Conservation (phyloP, 2,113 vertebrate species). For the Meriones unguiculatus region DNA sequence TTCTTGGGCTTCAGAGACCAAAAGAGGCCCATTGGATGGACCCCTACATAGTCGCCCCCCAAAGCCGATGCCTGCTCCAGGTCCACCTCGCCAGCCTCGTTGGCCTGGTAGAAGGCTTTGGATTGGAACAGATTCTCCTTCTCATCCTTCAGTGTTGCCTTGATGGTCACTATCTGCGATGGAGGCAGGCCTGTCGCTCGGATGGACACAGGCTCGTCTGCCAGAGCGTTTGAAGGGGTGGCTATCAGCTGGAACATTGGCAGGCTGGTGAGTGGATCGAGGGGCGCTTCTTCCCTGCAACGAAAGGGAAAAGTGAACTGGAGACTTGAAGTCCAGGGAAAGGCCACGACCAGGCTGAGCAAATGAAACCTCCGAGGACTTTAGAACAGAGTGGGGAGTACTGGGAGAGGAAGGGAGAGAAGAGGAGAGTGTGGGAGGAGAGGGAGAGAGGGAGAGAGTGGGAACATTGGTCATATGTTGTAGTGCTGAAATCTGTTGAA, state of each 20-base stretch:
- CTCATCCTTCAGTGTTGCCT: slow-evolving; percentile 89
- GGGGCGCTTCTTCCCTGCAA: background rate
- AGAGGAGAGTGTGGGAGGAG: background rate
- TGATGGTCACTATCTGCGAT: slow-evolving; percentile 87
- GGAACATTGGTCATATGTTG: background rate
- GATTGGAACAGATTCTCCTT: slow-evolving; percentile 88
- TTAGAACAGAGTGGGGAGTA: background rate
- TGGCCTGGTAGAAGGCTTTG: slow-evolving; percentile 88
- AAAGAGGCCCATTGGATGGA: slow-evolving; percentile 90
- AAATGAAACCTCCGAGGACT: background rate
- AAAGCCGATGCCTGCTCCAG: slow-evolving; percentile 76
- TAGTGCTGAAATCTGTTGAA: background rate
- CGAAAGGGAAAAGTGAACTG: background rate
- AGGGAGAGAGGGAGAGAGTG: background rate
- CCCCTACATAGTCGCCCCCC: slow-evolving; percentile 87
- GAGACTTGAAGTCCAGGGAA: background rate
- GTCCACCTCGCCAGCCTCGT: slow-evolving; percentile 84
- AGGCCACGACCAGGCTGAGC: background rate
- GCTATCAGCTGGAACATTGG: slow-evolving; percentile 68
- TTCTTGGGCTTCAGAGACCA: slow-evolving; percentile 85
- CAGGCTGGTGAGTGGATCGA: background rate
- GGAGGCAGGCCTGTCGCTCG: slow-evolving; percentile 87
- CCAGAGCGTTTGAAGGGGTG: slow-evolving; percentile 67
- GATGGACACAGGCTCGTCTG: slow-evolving; percentile 86
- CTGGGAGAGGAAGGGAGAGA: background rate